These are phyloP conservation scores for Brachyhypopomus occidentalis DNA, from an alignment of 2,113 vertebrate genomes.

Conservation along the genomic window DNA sequence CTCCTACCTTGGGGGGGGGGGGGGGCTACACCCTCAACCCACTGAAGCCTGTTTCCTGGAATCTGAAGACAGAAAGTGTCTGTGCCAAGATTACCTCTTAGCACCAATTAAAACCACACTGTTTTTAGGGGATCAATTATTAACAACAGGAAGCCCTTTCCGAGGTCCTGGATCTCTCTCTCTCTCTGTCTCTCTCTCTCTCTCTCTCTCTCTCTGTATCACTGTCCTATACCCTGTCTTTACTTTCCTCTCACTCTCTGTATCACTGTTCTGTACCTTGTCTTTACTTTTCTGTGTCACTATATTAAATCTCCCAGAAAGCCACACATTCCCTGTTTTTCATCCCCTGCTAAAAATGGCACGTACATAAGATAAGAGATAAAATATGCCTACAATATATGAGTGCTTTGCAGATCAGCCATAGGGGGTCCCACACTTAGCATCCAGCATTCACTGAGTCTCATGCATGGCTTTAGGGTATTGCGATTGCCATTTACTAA, in stretches of 20 bases:
- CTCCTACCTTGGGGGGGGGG: constrained; percentile 45
- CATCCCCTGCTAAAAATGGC: too few species aligned
- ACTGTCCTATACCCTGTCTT: constrained; percentile 24
- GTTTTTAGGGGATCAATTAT: constrained; percentile 75
- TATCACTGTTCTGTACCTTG: neutral
- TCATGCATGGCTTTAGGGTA: neutral
- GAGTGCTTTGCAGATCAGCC: too few species aligned
- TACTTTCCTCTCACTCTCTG: constrained; percentile 13
- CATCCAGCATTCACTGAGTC: neutral
- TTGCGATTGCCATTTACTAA: neutral
- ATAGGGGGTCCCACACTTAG: too few species aligned
- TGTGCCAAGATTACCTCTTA: constrained; percentile 68
- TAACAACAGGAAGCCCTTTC: constrained; percentile 74
- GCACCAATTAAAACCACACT: constrained; percentile 74
- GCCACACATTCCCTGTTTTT: too few species aligned
- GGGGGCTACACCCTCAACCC: constrained; percentile 51
- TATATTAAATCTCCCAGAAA: too few species aligned
- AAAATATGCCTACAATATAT: too few species aligned
- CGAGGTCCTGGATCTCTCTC: constrained; percentile 43
- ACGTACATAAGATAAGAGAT: too few species aligned
- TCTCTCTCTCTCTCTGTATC: constrained; percentile 4
- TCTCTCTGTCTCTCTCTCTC: neutral
- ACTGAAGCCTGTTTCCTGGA: constrained; percentile 69
- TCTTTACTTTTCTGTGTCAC: neutral
- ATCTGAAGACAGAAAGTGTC: constrained; percentile 68